These are phyloP conservation scores for Phacellophora camtschatica DNA, from an alignment of 30 jellyfish, hydroid and myxozoan genomes.

Conservation along the genomic window DNA sequence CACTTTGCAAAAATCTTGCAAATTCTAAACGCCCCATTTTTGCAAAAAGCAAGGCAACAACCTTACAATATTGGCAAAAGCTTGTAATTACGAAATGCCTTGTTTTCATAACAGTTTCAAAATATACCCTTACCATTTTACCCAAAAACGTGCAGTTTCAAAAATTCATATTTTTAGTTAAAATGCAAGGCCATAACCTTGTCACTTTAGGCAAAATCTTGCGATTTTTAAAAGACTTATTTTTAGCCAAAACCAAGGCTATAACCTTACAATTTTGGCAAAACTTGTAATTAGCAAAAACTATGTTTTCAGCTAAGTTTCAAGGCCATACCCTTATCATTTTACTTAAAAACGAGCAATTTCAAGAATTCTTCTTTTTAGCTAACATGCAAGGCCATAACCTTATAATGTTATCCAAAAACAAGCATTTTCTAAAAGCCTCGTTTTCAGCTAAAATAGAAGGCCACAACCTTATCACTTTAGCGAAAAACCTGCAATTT, in stretches of 20 bases:
- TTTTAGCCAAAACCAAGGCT: not conserved
- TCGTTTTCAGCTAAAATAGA: not conserved
- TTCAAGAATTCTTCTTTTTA: not conserved
- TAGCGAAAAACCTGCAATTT: too few species aligned
- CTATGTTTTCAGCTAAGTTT: too few species aligned
- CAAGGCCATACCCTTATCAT: too few species aligned
- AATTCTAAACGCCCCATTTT: too few species aligned
- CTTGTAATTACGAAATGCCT: too few species aligned
- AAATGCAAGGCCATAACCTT: not conserved
- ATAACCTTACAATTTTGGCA: not conserved
- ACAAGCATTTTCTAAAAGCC: not conserved
- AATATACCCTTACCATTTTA: too few species aligned
- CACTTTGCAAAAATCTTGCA: too few species aligned
- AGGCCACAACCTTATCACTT: too few species aligned
- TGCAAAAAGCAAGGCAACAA: not conserved
- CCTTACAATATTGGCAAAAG: too few species aligned
- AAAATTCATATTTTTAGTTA: not conserved
- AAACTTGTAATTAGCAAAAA: not conserved
- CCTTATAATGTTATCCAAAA: not conserved
- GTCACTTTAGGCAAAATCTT: not conserved
- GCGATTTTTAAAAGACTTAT: not conserved
- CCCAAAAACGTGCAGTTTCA: too few species aligned
- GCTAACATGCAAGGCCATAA: not conserved
- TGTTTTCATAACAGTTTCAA: too few species aligned
- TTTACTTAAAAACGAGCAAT: too few species aligned